Conservation (phyloP, 2,888 invertebrate genomes). For the Melieria omissa region DNA sequence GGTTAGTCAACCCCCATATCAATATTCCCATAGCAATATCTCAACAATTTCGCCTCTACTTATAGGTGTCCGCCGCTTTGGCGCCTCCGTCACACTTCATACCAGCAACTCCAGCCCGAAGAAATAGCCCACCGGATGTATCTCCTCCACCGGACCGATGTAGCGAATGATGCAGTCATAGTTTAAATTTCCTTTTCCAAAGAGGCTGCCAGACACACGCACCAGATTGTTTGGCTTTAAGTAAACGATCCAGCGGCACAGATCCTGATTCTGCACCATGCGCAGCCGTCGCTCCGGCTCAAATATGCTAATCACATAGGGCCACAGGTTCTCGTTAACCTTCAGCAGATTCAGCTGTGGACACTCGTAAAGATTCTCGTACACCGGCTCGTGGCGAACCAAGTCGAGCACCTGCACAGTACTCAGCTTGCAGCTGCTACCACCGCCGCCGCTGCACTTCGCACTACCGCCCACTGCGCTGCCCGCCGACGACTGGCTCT, state of each 20-base stretch:
- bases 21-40: no score
- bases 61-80: no score
- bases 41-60: no score
- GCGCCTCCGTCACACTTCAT: slow-evolving; percentile 38
- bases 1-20: no score
- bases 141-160: slow-evolving; percentile 69
- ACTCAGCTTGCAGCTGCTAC: slow-evolving; percentile 44
- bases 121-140: slow-evolving; percentile 69
- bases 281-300: slow-evolving; percentile 69
- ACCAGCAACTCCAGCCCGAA: slow-evolving; percentile 72
- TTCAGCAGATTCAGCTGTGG: slow-evolving; percentile 47
- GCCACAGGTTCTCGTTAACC: slow-evolving; percentile 66
- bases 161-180: slow-evolving; percentile 67
- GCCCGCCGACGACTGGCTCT: slow-evolving; percentile 33
- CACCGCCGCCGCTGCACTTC: slow-evolving; percentile 6
- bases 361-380: slow-evolving; percentile 58
- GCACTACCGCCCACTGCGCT: slow-evolving; percentile 7
- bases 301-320: slow-evolving; percentile 68
- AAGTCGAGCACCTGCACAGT: slow-evolving; percentile 57
- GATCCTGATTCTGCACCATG: slow-evolving; percentile 66
- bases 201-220: slow-evolving; percentile 65
- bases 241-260: slow-evolving; percentile 66
- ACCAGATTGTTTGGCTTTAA: slow-evolving; percentile 60
- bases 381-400: slow-evolving; percentile 48
- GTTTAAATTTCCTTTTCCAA: slow-evolving; percentile 43